These are phyloP conservation scores for Onthophagus sagittarius DNA, from an alignment of 2,888 invertebrate genomes.

Conservation along the genomic window DNA sequence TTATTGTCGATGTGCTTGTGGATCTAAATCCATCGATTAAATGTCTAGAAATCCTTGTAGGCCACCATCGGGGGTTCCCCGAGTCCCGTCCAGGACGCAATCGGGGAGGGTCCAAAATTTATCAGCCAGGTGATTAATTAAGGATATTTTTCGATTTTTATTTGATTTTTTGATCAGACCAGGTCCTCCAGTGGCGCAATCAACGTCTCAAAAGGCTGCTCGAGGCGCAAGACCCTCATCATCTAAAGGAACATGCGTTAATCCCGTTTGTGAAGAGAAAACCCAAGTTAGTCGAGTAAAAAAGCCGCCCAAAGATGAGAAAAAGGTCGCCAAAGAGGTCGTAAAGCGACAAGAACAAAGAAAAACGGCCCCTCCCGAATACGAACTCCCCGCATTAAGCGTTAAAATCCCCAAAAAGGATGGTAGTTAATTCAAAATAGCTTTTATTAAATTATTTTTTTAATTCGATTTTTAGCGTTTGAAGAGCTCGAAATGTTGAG, in stretches of 20 bases:
- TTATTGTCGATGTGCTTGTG: background rate
- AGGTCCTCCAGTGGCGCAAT: background rate
- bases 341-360: constrained; percentile 10
- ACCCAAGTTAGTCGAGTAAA: background rate
- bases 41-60: no score
- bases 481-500: constrained; percentile 32
- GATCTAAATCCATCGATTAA: background rate
- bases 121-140: background rate
- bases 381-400: constrained; percentile 17
- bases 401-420: constrained; percentile 9
- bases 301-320: background rate
- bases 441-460: background rate
- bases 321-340: background rate
- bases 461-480: constrained; percentile 9
- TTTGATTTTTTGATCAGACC: background rate
- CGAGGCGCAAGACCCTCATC: background rate
- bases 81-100: background rate
- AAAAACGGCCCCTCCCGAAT: constrained; percentile 9
- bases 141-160: background rate
- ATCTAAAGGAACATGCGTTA: background rate
- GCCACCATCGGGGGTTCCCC: background rate
- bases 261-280: background rate
- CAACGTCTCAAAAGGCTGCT: background rate
- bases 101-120: background rate
- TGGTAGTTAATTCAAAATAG: background rate